Conservation (phyloP, 2,888 invertebrate species). For the Melieria omissa region DNA sequence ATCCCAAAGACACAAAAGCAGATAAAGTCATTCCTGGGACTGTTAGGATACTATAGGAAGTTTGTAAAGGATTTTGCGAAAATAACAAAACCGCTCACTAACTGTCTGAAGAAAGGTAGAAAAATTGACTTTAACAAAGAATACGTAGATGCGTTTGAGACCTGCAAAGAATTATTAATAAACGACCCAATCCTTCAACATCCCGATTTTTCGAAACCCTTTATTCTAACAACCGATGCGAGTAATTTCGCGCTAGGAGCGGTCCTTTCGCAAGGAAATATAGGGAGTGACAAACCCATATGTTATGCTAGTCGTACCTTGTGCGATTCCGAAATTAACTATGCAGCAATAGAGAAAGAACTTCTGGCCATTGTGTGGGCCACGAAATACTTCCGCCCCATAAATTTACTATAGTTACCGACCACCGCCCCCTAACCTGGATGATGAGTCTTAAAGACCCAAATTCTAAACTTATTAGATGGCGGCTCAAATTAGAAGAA, state of each 20-base stretch:
- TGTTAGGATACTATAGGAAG: neutral
- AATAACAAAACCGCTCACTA: neutral
- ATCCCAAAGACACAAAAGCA: neutral
- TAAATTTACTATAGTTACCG: too few relatives aligned
- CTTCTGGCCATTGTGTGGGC: too few relatives aligned
- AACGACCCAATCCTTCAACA: too few relatives aligned
- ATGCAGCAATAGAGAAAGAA: neutral
- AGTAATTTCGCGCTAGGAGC: too few relatives aligned
- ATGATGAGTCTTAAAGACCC: neutral
- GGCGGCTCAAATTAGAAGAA: neutral
- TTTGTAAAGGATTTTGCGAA: too few relatives aligned
- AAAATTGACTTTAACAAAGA: neutral
- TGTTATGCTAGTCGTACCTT: neutral
- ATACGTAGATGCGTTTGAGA: neutral
- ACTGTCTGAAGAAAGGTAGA: neutral
- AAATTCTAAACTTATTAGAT: neutral
- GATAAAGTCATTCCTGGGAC: conserved; percentile 11
- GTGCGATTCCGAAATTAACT: neutral
- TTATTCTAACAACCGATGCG: neutral
- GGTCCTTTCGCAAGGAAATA: too few relatives aligned
- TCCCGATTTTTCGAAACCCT: too few relatives aligned
- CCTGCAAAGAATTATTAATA: neutral
- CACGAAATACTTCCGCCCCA: neutral
- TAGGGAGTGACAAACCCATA: neutral
- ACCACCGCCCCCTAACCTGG: neutral